phyloP scores from a whole-genome alignment of 2,797 vertebrate genomes.

The Lophius americanus region DNA sequence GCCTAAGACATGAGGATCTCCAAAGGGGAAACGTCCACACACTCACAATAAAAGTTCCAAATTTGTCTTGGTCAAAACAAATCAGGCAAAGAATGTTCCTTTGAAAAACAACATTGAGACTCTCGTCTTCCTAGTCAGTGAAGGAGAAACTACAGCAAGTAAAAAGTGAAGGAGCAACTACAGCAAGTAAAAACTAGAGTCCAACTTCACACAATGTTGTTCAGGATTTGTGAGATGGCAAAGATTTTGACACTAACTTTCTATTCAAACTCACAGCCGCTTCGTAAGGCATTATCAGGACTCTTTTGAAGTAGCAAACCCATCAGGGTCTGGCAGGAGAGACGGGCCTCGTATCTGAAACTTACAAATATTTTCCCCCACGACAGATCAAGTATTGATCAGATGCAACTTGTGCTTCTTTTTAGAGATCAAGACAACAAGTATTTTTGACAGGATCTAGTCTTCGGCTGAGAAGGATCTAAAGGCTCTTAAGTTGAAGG shows the following conservation, averaged over 20 bases:
- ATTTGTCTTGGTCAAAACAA: too few relatives aligned
- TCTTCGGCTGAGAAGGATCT: too few relatives aligned
- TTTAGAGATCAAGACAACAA: constrained; percentile 6
- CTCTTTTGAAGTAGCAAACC: constrained; percentile 19
- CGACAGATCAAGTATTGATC: not conserved
- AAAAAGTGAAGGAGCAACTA: constrained; percentile 6
- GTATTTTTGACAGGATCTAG: too few relatives aligned
- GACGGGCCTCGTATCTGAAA: not conserved
- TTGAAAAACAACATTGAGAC: not conserved
- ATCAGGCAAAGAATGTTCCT: too few relatives aligned
- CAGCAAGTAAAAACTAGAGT: not conserved
- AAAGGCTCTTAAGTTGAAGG: not conserved
- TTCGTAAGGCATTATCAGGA: constrained; percentile 17
- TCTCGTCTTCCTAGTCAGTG: constrained; percentile 9
- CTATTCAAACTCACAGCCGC: not conserved
- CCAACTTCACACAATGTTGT: not conserved
- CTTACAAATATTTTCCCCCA: constrained; percentile 25
- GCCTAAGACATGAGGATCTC: too few relatives aligned
- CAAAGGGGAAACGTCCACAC: too few relatives aligned
- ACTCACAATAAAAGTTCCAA: too few relatives aligned
- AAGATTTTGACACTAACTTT: constrained; percentile 1
- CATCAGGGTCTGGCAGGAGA: not conserved
- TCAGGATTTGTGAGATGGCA: constrained; percentile 20
- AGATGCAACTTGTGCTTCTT: constrained; percentile 23
- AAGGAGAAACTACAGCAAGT: constrained; percentile 1